phyloP scores from a whole-genome alignment of 2,797 vertebrate species.

The Gallinago solitaria region DNA sequence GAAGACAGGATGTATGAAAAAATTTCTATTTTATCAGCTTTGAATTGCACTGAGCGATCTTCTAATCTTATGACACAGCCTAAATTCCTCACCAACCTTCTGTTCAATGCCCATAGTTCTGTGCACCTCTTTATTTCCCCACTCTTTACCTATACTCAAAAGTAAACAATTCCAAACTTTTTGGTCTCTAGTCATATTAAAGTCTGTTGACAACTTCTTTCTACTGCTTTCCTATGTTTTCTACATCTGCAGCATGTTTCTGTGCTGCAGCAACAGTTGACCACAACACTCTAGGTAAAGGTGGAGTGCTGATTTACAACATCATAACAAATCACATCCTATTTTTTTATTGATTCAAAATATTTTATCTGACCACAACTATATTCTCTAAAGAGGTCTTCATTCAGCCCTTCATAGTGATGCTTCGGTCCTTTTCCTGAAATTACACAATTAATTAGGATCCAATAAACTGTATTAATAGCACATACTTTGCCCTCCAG shows the following conservation, averaged over 20 bases:
- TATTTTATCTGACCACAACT: constrained; percentile 33
- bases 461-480: constrained; percentile 32
- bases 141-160: not conserved
- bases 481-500: not conserved
- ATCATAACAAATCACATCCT: not conserved
- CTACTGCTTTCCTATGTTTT: not conserved
- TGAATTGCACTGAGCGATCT: not conserved
- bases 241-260: not conserved
- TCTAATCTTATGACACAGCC: not conserved
- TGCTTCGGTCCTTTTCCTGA: constrained; percentile 25
- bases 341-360: constrained; percentile 19
- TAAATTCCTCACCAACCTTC: not conserved
- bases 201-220: not conserved
- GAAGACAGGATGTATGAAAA: not conserved
- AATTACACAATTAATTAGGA: constrained; percentile 56
- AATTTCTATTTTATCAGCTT: not conserved
- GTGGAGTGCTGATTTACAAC: not conserved
- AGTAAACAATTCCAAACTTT: not conserved
- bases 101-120: not conserved
- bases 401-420: not conserved
- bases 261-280: not conserved
- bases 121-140: not conserved
- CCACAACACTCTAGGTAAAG: not conserved
- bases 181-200: not conserved
- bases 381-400: constrained; percentile 8